Evolutionary conservation across 2,888 invertebrate species (phyloP), one percentile per base, ranked within the genome.

Genomic region (Lamellibrachia satsuma): DNA sequence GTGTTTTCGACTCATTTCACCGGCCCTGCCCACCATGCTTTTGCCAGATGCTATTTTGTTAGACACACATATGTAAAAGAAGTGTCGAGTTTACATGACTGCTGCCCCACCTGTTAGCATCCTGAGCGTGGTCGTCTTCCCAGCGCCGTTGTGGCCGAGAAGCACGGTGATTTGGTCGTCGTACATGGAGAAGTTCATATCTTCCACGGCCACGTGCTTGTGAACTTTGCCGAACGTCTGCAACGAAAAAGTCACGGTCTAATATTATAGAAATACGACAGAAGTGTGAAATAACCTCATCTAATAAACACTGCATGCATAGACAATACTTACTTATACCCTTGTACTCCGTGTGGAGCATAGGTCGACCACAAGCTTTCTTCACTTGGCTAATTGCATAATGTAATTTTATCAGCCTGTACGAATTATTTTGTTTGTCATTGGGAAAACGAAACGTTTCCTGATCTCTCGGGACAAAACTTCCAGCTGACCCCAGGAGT

Each of bases 91-190:
- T 75, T 4, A 15, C 6, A 75, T n/a, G 22, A 75, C 22, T 75
- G 75, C 22, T 75, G 75, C 15, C 22, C 22, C 75, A 97, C 97
- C 99, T 90, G 98, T 98, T 91, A 99, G 97, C 98, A 99, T 98
- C 0, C 98, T 98, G 97, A 99, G 98, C 0, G 98, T 98, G 0
- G 99, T 99, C 0, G 98, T 98, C 97, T 98, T 98, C 60, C 99
- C 98, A 92, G 98, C 98, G 9, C 98, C 98, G 96, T 98, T 98
- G 96, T 98, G 98, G 0, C 99, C 99, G 39, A 99, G 97, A 39
- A 99, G 97, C 0, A 98, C 98, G 0, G 98, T 98, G 91, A 99
- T 98, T 96, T 98, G 98, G 0, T 98, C 98, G 95, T 98, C 97
- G 95, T 98, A 98, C 95, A 98, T 98, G 94, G 98, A 97, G 95